These are phyloP conservation scores for Taphrorychus bicolor DNA, from an alignment of 2,888 invertebrate genomes.

Conservation along the genomic window DNA sequence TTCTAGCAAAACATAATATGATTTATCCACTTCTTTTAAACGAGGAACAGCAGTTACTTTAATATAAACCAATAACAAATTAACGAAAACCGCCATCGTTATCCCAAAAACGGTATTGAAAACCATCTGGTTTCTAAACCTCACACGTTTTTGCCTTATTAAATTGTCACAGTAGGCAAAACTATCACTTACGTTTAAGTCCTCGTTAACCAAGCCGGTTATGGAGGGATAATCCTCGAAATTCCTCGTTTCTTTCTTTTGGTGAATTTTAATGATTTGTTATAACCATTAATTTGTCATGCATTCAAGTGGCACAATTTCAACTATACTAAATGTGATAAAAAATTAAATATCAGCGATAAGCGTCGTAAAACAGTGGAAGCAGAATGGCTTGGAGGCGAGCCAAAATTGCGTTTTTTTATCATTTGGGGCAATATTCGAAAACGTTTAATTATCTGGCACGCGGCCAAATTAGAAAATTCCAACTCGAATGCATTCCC, in stretches of 20 bases:
- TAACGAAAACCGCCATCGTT: too few relatives aligned
- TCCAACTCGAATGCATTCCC: constrained; percentile 42
- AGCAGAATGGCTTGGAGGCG: background rate
- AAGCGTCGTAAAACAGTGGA: background rate
- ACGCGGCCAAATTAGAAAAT: constrained; percentile 53
- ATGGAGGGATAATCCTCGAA: background rate
- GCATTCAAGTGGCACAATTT: too few relatives aligned
- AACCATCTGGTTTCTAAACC: background rate
- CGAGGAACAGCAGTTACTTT: too few relatives aligned
- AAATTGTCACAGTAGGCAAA: background rate
- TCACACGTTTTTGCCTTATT: background rate
- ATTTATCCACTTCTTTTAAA: too few relatives aligned
- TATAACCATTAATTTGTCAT: background rate
- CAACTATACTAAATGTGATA: too few relatives aligned
- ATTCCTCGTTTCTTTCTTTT: background rate
- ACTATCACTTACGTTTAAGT: background rate
- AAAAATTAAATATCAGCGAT: background rate
- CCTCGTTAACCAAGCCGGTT: background rate
- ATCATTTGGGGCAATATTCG: constrained; percentile 54
- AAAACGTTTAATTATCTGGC: constrained; percentile 56
- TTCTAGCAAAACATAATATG: too few relatives aligned
- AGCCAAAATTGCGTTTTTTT: constrained; percentile 41
- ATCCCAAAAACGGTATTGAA: background rate
- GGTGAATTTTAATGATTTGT: too few relatives aligned
- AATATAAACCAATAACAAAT: too few relatives aligned